phyloP scores from a whole-genome alignment of 2,113 vertebrate species.

The Hippocampus barbouri region DNA sequence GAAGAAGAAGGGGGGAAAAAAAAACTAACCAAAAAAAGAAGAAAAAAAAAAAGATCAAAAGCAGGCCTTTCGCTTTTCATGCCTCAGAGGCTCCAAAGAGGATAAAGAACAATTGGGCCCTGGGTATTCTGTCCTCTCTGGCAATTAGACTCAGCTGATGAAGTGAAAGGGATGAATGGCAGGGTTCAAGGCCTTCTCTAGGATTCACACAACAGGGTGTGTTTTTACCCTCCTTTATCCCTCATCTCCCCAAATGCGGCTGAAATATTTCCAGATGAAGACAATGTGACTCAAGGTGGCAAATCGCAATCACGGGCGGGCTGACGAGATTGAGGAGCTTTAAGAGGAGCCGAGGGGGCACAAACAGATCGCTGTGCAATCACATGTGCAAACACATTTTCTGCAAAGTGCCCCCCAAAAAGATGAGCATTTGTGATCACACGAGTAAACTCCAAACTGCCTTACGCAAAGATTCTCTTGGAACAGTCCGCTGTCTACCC shows the following conservation, averaged over 20 bases:
- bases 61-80: slow-evolving; percentile 97
- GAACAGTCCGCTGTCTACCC: background rate
- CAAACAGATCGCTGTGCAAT: slow-evolving; percentile 44
- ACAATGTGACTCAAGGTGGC: slow-evolving; percentile 74
- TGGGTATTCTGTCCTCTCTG: slow-evolving; percentile 97
- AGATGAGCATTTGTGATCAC: slow-evolving; percentile 8
- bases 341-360: slow-evolving; percentile 52
- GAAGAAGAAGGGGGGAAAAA: slow-evolving; percentile 48
- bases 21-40: slow-evolving; percentile 38
- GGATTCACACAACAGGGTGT: slow-evolving; percentile 97
- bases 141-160: slow-evolving; percentile 99
- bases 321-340: slow-evolving; percentile 63
- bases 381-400: slow-evolving; percentile 29
- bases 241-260: slow-evolving; percentile 79
- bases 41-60: slow-evolving; percentile 88
- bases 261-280: slow-evolving; percentile 97
- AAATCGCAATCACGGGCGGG: slow-evolving; percentile 62
- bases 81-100: slow-evolving; percentile 98
- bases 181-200: slow-evolving; percentile 98
- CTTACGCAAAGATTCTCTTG: background rate
- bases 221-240: slow-evolving; percentile 74
- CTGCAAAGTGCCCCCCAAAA: slow-evolving; percentile 22
- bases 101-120: slow-evolving; percentile 96
- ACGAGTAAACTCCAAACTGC: background rate
- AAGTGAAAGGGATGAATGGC: slow-evolving; percentile 98